Evolutionary conservation across 2,113 vertebrate species (phyloP).

Genomic region (Melierax canorus): DNA sequence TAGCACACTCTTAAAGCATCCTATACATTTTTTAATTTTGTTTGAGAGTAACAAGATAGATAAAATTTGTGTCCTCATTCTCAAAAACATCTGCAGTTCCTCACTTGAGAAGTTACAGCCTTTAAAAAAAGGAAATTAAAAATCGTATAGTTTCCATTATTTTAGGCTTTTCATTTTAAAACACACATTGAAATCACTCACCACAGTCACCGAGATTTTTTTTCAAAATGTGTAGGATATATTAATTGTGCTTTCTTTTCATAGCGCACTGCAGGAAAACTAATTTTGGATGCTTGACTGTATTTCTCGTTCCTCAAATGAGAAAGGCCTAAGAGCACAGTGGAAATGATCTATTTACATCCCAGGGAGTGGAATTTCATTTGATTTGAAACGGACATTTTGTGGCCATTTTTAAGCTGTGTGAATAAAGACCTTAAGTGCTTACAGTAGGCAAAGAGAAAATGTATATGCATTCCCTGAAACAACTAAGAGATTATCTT

Average conservation of each 20-base stretch:
- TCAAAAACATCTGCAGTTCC: neutral
- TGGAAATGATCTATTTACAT: neutral
- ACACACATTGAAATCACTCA: neutral
- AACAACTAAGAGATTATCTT: neutral
- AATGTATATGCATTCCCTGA: neutral
- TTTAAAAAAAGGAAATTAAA: neutral
- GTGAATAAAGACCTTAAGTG: neutral
- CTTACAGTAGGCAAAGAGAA: neutral
- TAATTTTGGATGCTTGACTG: neutral
- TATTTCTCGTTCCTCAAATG: neutral
- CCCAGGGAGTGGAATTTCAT: neutral
- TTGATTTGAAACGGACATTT: constrained; percentile 52
- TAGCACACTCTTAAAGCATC: neutral
- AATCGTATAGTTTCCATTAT: neutral
- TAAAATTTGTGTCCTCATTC: neutral
- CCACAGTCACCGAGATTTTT: neutral
- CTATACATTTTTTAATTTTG: neutral
- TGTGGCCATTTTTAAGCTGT: neutral
- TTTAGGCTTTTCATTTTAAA: neutral
- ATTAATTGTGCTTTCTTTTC: neutral
- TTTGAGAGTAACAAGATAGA: neutral
- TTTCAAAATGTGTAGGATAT: neutral
- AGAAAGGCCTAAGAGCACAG: neutral
- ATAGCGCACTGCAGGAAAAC: neutral
- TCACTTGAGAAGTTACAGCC: neutral